phyloP scores from a whole-genome alignment of 2,113 vertebrate species.

The Chionomys nivalis region DNA sequence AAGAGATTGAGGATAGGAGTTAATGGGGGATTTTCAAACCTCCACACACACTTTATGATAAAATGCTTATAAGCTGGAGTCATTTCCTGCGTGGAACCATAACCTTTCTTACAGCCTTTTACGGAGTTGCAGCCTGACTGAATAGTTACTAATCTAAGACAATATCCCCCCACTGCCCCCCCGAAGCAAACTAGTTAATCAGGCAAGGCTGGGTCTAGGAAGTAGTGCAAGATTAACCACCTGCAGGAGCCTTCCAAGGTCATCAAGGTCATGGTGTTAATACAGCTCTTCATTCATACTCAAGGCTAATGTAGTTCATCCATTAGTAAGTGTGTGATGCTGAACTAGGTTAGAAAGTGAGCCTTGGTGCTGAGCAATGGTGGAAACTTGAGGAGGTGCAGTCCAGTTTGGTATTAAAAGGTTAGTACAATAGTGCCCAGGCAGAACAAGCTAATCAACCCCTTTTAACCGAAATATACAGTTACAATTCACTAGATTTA shows the following conservation, averaged over 20 bases:
- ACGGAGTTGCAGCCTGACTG: slow-evolving; percentile 74
- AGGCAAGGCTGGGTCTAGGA: slow-evolving; percentile 78
- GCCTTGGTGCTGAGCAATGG: background rate
- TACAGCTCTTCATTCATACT: slow-evolving; percentile 72
- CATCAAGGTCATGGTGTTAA: slow-evolving; percentile 62
- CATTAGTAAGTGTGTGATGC: background rate
- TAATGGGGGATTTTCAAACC: slow-evolving; percentile 79
- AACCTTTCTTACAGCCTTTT: slow-evolving; percentile 83
- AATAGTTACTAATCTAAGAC: slow-evolving; percentile 78
- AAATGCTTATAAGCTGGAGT: slow-evolving; percentile 84
- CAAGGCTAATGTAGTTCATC: slow-evolving; percentile 47
- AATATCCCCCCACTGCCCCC: background rate
- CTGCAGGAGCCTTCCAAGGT: slow-evolving; percentile 74
- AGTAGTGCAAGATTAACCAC: slow-evolving; percentile 79
- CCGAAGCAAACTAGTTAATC: slow-evolving; percentile 73
- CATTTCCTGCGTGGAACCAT: slow-evolving; percentile 82
- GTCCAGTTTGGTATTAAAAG: background rate
- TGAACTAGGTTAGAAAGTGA: background rate
- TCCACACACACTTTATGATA: slow-evolving; percentile 82
- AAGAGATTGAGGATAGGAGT: slow-evolving; percentile 71
- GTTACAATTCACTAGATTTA: background rate
- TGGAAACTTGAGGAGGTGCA: background rate
- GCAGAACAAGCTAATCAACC: slow-evolving; percentile 13
- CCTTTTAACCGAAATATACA: background rate
- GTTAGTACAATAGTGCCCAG: background rate